These are phyloP conservation scores for Dryoscopus gambensis DNA, from an alignment of 2,113 vertebrate genomes.

Conservation along the genomic window DNA sequence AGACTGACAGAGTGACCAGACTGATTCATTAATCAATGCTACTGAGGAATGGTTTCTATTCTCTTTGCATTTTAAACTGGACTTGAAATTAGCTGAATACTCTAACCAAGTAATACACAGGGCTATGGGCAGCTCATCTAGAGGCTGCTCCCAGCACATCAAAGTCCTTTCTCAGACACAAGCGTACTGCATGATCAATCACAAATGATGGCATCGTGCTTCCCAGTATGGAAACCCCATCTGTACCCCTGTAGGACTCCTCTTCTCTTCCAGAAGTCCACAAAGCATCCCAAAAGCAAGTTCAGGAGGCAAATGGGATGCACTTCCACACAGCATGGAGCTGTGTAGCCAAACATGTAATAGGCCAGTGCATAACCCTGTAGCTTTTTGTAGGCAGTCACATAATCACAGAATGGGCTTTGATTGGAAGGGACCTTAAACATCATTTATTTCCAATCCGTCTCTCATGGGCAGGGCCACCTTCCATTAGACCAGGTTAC, in stretches of 20 bases:
- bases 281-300: neutral
- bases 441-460: neutral
- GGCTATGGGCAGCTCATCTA: neutral
- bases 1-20: neutral
- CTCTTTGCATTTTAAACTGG: neutral
- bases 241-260: neutral
- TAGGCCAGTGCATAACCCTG: neutral
- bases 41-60: neutral
- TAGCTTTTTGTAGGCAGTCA: neutral
- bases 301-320: neutral
- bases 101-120: neutral
- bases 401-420: neutral
- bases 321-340: neutral
- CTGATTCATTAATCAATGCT: neutral
- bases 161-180: neutral
- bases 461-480: neutral
- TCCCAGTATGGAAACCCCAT: neutral
- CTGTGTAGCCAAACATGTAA: neutral
- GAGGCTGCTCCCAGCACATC: neutral
- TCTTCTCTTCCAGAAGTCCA: neutral
- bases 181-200: fast-evolving
- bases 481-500: neutral
- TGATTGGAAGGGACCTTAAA: neutral
- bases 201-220: neutral
- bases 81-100: neutral